Percentiles rank a stretch among this genome's conserved stretches.
phyloP scores from a whole-genome alignment of 2,113 vertebrate species.

The Lota lota region DNA sequence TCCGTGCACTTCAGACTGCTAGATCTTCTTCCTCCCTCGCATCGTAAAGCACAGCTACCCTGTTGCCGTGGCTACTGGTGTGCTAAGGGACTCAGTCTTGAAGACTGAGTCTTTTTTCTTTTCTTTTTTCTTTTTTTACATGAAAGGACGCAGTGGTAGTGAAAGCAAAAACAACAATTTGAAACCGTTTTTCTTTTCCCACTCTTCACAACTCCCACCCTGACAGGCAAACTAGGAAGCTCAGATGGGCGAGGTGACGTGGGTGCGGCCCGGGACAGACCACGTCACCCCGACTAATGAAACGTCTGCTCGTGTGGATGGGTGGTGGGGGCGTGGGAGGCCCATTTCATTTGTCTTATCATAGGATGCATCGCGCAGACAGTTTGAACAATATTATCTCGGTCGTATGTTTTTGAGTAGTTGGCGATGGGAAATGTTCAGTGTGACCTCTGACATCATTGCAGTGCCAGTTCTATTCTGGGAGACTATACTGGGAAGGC shows the following conservation, averaged over 20 bases:
- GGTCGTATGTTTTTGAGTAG: conserved; percentile 2
- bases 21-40: conserved; percentile 43
- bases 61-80: conserved; percentile 69
- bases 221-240: conserved; percentile 21
- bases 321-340: no score
- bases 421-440: conserved; percentile 25
- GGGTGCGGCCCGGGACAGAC: neutral
- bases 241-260: conserved; percentile 6
- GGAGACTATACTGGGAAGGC: conserved; percentile 17
- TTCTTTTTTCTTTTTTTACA: no score
- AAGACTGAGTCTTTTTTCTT: conserved; percentile 58
- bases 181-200: conserved; percentile 33
- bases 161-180: conserved; percentile 33
- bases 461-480: conserved; percentile 12
- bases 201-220: no score
- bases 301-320: no score
- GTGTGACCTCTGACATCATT: conserved; percentile 7
- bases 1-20: conserved; percentile 42
- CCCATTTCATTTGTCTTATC: neutral
- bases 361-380: conserved; percentile 15
- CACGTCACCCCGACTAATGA: no score
- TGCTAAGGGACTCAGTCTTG: conserved; percentile 55
- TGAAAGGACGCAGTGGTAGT: conserved; percentile 14
- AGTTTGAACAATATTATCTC: conserved; percentile 20
- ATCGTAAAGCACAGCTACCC: conserved; percentile 34